Base-by-base conservation (phyloP, 2,888 invertebrate species). In the Sabatieria punctata region DNA sequence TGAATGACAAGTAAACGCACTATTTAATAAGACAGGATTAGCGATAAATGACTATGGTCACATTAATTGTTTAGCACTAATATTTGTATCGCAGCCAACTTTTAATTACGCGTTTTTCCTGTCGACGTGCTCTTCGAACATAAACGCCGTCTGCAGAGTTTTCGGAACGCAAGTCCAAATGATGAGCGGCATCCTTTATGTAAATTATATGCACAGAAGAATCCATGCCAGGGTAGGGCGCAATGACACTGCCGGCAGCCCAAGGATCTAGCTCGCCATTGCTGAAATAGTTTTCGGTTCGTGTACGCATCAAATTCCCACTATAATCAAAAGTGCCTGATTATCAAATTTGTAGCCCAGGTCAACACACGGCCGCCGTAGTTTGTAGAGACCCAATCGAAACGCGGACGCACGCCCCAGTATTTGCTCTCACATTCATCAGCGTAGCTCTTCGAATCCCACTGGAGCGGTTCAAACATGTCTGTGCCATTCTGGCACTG, bases 301-400 rank as follows among this genome's bases (percentile, higher is more conserved):
- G 15, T 15, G 21, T 15, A 39, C 15, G 15, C 15, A 15, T 15
- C 15, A 15, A 33, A 42, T 40, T 38, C 13, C 27, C 33, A n/a
- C n/a, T n/a, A n/a, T n/a, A n/a, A 39, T 39, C 13, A 39, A 39
- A 11, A 18, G 26, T 52, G 68, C 67, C 67, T 67, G 54, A 75
- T 75, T 43, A 75, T 72, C 48, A 76, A 75, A 55, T 76, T 75
- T 48, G 70, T 68, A 4, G 72, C 64, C 15, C 66, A 60, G 18
- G 73, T 70, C 23, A 88, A 69, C 57, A 78, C 71, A 54, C 74
- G 74, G 6, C 85, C 88, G 3, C 89, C 88, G 61, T 83, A 93
- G 55, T 78, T 75, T 23, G 78, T 65, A 50, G 77, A 71, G 0
- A 80, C 78, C 61, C 79, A 74, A 50, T 78, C 64, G 18, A 72